Percentiles rank a stretch among this genome's conserved stretches.
Conservation (phyloP, 2,888 invertebrate genomes). For the Oscheius sp. region DNA sequence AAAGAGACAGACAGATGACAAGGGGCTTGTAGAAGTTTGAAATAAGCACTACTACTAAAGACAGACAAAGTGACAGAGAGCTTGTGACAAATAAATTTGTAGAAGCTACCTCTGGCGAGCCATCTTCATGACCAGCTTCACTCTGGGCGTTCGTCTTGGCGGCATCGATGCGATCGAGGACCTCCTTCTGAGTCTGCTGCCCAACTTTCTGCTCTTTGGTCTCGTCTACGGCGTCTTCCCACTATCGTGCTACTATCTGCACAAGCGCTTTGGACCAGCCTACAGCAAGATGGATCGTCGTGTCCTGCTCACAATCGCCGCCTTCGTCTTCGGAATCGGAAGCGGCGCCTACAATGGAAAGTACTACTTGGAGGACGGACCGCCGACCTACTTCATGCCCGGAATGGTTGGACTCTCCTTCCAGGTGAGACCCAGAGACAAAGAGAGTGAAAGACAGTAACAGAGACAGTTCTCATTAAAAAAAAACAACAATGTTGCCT, state of each 20-base stretch:
- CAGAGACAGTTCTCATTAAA: background rate
- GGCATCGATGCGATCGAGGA: conserved; percentile 9
- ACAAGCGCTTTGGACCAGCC: background rate
- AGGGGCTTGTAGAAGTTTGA: background rate
- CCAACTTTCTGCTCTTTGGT: conserved; percentile 2
- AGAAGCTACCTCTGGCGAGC: conserved; percentile 34
- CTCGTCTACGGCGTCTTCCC: conserved; percentile 17
- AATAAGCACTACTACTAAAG: background rate
- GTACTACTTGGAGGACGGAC: conserved; percentile 9
- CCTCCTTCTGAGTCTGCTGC: background rate
- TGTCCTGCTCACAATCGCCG: conserved; percentile 8
- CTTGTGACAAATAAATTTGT: background rate
- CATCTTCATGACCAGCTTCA: conserved; percentile 25
- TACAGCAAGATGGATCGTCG: conserved; percentile 13
- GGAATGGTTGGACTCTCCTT: conserved; percentile 15
- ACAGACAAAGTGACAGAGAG: background rate
- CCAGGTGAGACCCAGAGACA: conserved; percentile 14
- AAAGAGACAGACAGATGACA: too few species aligned
- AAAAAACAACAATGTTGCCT: too few species aligned
- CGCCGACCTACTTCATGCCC: conserved; percentile 32
- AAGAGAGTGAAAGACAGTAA: background rate
- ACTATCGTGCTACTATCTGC: background rate
- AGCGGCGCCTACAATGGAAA: conserved; percentile 28
- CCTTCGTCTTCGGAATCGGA: conserved; percentile 22
- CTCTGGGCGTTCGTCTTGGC: conserved; percentile 31